phyloP scores from a whole-genome alignment of 2,797 vertebrate species.

The Alfaro cultratus region DNA sequence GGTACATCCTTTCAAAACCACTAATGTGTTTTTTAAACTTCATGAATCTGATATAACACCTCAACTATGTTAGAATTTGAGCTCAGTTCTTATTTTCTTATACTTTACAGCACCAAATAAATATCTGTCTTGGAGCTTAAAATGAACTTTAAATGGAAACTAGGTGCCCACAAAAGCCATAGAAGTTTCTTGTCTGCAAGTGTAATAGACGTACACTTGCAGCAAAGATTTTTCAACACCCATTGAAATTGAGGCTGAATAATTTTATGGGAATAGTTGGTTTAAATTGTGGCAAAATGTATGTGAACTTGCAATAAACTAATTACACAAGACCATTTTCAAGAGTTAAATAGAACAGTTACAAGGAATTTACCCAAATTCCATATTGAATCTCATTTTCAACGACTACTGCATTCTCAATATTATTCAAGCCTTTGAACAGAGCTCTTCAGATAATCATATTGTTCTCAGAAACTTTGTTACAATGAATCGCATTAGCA shows the following conservation, averaged over 20 bases:
- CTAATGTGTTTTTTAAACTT: constrained; percentile 32
- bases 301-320: not conserved
- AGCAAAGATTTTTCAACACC: not conserved
- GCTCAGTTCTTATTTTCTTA: constrained; percentile 19
- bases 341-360: not conserved
- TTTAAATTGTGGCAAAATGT: not conserved
- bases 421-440: not conserved
- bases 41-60: constrained; percentile 16
- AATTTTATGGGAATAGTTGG: not conserved
- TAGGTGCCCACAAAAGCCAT: constrained; percentile 26
- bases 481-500: not conserved
- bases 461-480: not conserved
- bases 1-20: constrained; percentile 20
- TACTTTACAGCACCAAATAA: constrained; percentile 46
- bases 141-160: constrained; percentile 46
- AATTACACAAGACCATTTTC: not conserved
- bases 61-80: constrained; percentile 33
- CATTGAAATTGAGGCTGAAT: not conserved
- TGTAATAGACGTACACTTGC: not conserved
- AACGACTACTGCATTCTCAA: not conserved
- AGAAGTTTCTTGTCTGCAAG: not conserved
- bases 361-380: not conserved
- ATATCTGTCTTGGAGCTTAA: constrained; percentile 43
- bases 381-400: not conserved
- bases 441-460: not conserved